Percentiles rank a stretch among this genome's conserved stretches.
Conservation (phyloP, 2,888 invertebrate species). For the Epirrhoe tristata region DNA sequence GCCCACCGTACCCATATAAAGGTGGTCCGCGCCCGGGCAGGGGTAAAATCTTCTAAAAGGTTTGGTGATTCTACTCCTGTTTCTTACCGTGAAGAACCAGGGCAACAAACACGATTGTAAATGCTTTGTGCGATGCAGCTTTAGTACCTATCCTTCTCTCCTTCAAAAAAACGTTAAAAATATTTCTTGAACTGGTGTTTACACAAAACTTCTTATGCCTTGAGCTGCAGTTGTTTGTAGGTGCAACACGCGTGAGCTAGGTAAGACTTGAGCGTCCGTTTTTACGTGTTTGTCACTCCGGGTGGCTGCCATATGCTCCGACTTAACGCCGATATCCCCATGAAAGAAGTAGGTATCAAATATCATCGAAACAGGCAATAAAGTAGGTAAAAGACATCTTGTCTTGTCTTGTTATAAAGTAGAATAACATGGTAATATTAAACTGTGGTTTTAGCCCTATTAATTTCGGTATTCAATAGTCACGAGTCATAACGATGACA, state of each 20-base stretch:
- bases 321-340: background rate
- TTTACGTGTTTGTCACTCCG: constrained; percentile 34
- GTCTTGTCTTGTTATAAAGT: background rate
- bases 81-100: too few relatives aligned
- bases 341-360: background rate
- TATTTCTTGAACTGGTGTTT: too few relatives aligned
- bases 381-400: constrained; percentile 1
- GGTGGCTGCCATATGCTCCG: constrained; percentile 14
- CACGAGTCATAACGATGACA: too few relatives aligned
- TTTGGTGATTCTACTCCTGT: too few relatives aligned
- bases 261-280: constrained; percentile 26
- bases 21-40: too few relatives aligned
- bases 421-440: background rate
- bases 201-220: constrained; percentile 3
- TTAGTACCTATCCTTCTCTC: too few relatives aligned
- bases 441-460: background rate
- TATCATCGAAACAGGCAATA: background rate
- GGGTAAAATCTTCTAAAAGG: too few relatives aligned
- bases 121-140: too few relatives aligned
- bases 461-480: background rate
- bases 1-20: too few relatives aligned
- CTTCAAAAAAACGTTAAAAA: too few relatives aligned
- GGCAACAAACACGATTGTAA: too few relatives aligned
- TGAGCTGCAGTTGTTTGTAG: constrained; percentile 16
- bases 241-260: constrained; percentile 29